Evolutionary conservation across 2,888 invertebrate genomes (phyloP), one percentile per base, ranked within the genome.

Genomic region (Oegoconia quadripuncta): DNA sequence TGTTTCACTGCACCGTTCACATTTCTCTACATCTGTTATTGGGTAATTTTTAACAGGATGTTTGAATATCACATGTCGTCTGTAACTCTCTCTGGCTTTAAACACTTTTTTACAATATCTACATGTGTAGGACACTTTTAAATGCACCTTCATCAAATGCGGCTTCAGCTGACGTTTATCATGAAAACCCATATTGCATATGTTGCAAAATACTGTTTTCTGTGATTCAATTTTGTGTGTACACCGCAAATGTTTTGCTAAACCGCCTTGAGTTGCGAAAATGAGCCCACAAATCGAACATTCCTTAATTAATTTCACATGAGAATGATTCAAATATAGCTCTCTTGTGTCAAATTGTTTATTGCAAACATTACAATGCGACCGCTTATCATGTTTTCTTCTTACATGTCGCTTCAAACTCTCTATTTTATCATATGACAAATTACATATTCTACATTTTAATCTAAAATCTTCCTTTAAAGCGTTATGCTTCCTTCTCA

Each of bases 371-470:
- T 75, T 74, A 43, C 86, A 84, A 35, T 68, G 64, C 0, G 74
- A 69, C 0, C 70, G 74, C n/a, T 62, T 55, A 5, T 76, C 77
- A 18, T 87, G 87, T 62, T 86, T 87, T 36, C 86, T 63, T 31
- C 76, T 55, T 0, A 86, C 67, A 46, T 87, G 87, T 3, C 83
- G 57, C 47, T 84, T 84, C 1, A 87, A 57, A 45, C 87, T 87
- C 35, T 84, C 83, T n/a, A 82, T 69, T 52, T 82, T 86, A 40
- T 83, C 73, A 29, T 86, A 87, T 0, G 84, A 84, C n/a, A 87
- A 54, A 41, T 78, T 76, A 43, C 87, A 87, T 39, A 84, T 74
- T 33, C 68, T 71, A 48, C 87, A 87, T 48, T 83, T 84, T 27
- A 83, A 58, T 44, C 74, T 64, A 39, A 82, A 87, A 34, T 81